Evolutionary conservation across 2,113 vertebrate genomes (phyloP).

Genomic region (Sylvietta virens): DNA sequence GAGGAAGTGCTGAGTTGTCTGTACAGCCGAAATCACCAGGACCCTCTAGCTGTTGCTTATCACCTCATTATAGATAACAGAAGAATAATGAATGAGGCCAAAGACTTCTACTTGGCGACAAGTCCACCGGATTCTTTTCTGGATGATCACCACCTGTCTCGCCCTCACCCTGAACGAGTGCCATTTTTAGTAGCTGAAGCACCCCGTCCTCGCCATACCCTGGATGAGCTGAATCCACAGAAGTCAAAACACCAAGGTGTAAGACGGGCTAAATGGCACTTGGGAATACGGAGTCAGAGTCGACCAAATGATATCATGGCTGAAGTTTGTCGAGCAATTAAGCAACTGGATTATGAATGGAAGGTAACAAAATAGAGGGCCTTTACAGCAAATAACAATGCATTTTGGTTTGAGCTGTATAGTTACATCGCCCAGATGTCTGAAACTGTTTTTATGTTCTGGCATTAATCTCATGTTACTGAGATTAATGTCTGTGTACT

Average conservation of each 20-base stretch:
- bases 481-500: neutral
- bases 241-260: slow-evolving; percentile 97
- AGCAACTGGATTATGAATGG: slow-evolving; percentile 97
- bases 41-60: slow-evolving; percentile 93
- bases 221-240: slow-evolving; percentile 96
- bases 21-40: slow-evolving; percentile 93
- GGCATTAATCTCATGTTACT: neutral
- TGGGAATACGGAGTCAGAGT: slow-evolving; percentile 97
- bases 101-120: slow-evolving; percentile 97
- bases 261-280: slow-evolving; percentile 94
- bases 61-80: slow-evolving; percentile 99
- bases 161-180: slow-evolving; percentile 92
- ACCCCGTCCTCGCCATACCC: slow-evolving; percentile 87
- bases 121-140: slow-evolving; percentile 94
- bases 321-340: slow-evolving; percentile 97
- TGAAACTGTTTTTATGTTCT: neutral
- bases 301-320: slow-evolving; percentile 97
- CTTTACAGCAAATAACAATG: neutral
- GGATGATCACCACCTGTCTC: slow-evolving; percentile 86
- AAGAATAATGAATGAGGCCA: slow-evolving; percentile 97
- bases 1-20: slow-evolving; percentile 94
- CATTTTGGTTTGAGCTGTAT: neutral
- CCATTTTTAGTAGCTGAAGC: slow-evolving; percentile 90
- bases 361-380: slow-evolving; percentile 79
- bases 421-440: neutral